phyloP scores from a whole-genome alignment of 2,888 invertebrate genomes.

The Taenaris catops region DNA sequence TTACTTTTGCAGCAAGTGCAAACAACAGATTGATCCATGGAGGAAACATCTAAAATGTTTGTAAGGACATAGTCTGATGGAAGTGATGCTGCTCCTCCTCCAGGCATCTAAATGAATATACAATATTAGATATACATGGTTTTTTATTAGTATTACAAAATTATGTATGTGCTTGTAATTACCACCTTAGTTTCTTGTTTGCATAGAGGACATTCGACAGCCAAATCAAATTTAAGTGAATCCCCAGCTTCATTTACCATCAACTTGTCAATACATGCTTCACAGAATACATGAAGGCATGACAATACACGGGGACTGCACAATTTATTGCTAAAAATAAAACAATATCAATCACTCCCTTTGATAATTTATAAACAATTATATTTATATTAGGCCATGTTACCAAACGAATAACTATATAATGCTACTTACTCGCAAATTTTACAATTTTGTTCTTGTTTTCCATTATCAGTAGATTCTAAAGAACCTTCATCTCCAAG shows the following conservation, averaged over 20 bases:
- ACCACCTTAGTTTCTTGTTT: slow-evolving; percentile 90
- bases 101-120: slow-evolving; percentile 77
- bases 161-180: slow-evolving; percentile 14
- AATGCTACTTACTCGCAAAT: slow-evolving; percentile 80
- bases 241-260: slow-evolving; percentile 86
- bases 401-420: no score
- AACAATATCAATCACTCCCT: no score
- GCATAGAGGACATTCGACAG: slow-evolving; percentile 89
- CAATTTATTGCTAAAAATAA: slow-evolving; percentile 82
- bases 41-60: slow-evolving; percentile 90
- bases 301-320: slow-evolving; percentile 92
- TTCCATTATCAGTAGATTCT: slow-evolving; percentile 69
- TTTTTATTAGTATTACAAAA: neutral
- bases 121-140: slow-evolving; percentile 4
- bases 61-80: slow-evolving; percentile 93
- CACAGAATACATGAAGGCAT: slow-evolving; percentile 97
- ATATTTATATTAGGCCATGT: neutral
- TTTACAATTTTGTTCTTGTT: slow-evolving; percentile 82
- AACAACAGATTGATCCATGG: slow-evolving; percentile 85
- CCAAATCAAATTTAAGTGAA: slow-evolving; percentile 81
- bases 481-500: slow-evolving; percentile 72
- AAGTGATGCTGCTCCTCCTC: slow-evolving; percentile 88
- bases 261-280: slow-evolving; percentile 92
- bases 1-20: slow-evolving; percentile 98
- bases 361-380: neutral